Base-by-base conservation (phyloP, 2,797 vertebrate genomes). In the Sus cebifrons region DNA sequence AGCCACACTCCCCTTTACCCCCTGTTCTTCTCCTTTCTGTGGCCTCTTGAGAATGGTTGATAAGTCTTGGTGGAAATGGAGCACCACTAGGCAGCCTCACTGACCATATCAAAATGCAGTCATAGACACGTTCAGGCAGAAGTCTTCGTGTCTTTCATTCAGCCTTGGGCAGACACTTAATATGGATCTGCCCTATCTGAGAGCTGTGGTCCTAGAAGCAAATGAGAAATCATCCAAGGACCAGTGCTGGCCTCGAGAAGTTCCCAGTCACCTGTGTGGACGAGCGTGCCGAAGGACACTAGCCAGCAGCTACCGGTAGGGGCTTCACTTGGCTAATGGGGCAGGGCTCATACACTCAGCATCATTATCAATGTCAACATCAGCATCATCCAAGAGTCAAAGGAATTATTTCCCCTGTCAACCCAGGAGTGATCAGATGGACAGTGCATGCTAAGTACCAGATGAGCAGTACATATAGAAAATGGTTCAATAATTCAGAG, bases 1-100 rank as follows among this genome's bases (percentile, higher is more conserved):
- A 5, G 62, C 5, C 16, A 7, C 9, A 44, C 20, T 20, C 40
- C 10, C 17, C 4, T 16, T 7, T 21, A 6, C 0, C 0, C 18
- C 49, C 25, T 78, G 14, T 58, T 52, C 23, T 49, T n/a, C 40
- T 32, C 32, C 21, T 16, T 18, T 67, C 85, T 83, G 56, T 1
- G 21, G 14, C 12, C 3, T 65, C 18, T 86, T 85, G 54, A 54
- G 65, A 81, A 75, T n/a, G 36, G 58, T 40, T 58, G 20, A 67
- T 62, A 71, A 64, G 29, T 70, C 79, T 29, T 9, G 20, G 25
- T 58, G 7, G 62, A 64, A 52, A 81, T 32, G 32, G 29, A 75
- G 11, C 60, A 56, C 15, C 29, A 32, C 23, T 25, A 25, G 6
- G 18, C 29, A 68, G 17, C 60, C 21, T 60, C 62, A 25, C 25